Evolutionary conservation across 2,797 vertebrate species (phyloP).

Genomic region (Salarias fasciatus): DNA sequence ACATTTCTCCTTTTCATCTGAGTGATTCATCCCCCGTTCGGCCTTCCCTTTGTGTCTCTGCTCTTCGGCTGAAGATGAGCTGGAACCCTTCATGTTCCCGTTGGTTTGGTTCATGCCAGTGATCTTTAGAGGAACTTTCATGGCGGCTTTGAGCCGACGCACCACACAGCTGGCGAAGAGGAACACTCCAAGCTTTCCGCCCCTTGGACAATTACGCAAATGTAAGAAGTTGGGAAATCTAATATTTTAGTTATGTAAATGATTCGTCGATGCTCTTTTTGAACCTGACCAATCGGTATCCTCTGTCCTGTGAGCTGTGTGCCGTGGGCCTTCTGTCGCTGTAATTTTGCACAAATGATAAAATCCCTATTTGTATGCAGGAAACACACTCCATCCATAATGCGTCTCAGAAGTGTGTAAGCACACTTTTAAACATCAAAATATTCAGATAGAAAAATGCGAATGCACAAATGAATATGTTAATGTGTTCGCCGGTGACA

Average conservation of each 20-base stretch:
- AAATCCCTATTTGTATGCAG: slow-evolving; percentile 43
- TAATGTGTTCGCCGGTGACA: slow-evolving; percentile 2
- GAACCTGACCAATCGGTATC: slow-evolving; percentile 31
- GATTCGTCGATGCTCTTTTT: neutral
- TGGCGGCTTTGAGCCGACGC: neutral
- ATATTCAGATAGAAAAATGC: neutral
- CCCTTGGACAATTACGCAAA: slow-evolving; percentile 5
- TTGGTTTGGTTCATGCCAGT: too few species aligned
- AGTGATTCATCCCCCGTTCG: too few species aligned
- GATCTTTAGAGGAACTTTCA: too few species aligned
- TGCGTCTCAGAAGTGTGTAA: too few species aligned
- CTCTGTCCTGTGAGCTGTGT: slow-evolving; percentile 6
- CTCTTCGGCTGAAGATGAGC: slow-evolving; percentile 32
- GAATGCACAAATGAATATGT: neutral
- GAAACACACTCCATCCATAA: slow-evolving; percentile 2
- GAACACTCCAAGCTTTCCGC: neutral
- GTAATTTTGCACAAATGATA: slow-evolving; percentile 18
- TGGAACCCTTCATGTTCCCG: slow-evolving; percentile 46
- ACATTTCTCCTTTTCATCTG: neutral
- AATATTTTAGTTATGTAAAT: neutral
- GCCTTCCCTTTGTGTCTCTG: slow-evolving; percentile 13
- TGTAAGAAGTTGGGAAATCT: slow-evolving; percentile 4
- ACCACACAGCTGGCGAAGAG: neutral
- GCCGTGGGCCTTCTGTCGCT: slow-evolving; percentile 20
- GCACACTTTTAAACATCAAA: too few species aligned